Evolutionary conservation across 2,113 vertebrate species (phyloP).

Genomic region (Ondatra zibethicus): DNA sequence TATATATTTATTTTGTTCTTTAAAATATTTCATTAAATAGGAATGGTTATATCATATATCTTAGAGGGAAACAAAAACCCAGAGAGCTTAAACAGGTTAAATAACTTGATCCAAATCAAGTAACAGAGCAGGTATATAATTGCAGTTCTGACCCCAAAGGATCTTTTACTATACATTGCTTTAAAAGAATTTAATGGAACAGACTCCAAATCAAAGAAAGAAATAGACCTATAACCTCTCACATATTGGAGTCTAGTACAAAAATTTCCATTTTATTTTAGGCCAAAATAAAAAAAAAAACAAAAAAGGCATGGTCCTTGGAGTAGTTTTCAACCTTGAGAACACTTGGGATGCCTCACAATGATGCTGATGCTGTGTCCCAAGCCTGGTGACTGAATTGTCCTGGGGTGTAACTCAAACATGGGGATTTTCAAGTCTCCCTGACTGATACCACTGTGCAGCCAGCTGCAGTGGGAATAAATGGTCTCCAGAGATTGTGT

Average conservation of each 20-base stretch:
- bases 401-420: neutral
- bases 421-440: neutral
- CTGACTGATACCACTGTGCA: neutral
- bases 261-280: neutral
- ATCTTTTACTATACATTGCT: neutral
- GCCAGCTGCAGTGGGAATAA: neutral
- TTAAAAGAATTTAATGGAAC: constrained; percentile 43
- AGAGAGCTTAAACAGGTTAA: neutral
- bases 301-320: neutral
- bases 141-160: neutral
- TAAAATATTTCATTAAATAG: neutral
- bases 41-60: constrained; percentile 12
- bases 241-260: neutral
- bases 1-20: constrained; percentile 37
- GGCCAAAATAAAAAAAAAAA: neutral
- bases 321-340: neutral
- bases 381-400: neutral
- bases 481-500: neutral
- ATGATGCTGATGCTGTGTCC: neutral
- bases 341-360: neutral
- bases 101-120: neutral
- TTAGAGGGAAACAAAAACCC: constrained; percentile 33
- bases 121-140: neutral
- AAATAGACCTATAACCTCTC: constrained; percentile 2
- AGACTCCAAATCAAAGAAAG: constrained; percentile 21